These are phyloP conservation scores for Xenus cinereus DNA, from an alignment of 2,113 vertebrate genomes.

Conservation along the genomic window DNA sequence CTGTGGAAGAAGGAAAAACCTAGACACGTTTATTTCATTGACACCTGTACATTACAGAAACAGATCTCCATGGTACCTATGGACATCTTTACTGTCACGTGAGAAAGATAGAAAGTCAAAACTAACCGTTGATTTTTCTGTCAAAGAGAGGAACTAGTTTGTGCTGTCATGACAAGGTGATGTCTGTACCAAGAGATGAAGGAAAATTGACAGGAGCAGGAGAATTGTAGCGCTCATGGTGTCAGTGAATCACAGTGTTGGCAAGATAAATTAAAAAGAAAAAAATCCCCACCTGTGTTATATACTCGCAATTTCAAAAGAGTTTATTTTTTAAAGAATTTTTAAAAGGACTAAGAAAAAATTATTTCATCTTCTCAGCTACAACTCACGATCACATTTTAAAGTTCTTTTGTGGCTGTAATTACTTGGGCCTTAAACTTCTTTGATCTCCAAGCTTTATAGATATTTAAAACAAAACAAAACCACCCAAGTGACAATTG, in stretches of 20 bases:
- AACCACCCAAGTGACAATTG: not conserved
- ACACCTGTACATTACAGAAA: not conserved
- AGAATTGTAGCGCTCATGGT: not conserved
- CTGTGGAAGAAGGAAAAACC: not conserved
- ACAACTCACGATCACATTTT: not conserved
- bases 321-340: not conserved
- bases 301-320: not conserved
- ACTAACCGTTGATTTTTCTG: not conserved
- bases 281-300: not conserved
- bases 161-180: not conserved
- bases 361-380: not conserved
- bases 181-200: not conserved
- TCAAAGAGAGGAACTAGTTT: not conserved
- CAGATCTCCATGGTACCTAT: not conserved
- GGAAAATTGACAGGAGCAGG: not conserved
- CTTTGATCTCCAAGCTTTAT: not conserved
- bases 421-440: not conserved
- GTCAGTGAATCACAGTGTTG: not conserved
- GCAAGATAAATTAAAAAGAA: not conserved
- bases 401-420: not conserved
- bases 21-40: not conserved
- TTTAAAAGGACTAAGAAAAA: not conserved
- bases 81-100: not conserved
- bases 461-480: not conserved
- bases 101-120: not conserved